These are phyloP conservation scores for Adineta ricciae DNA, from an alignment of 2,888 invertebrate species.

Conservation along the genomic window DNA sequence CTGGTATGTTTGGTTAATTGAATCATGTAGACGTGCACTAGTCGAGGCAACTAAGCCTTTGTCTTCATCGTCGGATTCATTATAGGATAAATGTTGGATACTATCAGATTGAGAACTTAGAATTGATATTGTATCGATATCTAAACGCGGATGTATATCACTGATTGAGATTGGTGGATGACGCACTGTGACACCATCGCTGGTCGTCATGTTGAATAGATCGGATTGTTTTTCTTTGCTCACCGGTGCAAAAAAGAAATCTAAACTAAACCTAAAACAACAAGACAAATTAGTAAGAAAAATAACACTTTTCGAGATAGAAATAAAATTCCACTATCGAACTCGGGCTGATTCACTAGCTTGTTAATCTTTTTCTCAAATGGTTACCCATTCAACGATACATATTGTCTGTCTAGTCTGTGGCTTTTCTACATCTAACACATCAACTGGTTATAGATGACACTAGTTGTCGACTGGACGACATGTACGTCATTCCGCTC, in stretches of 20 bases:
- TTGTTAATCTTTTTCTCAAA: not conserved
- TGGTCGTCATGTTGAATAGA: not conserved
- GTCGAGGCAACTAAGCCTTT: not conserved
- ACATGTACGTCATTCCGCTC: too few species aligned
- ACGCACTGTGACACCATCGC: not conserved
- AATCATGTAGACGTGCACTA: not conserved
- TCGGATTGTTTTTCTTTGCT: not conserved
- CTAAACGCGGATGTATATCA: not conserved
- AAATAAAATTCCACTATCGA: too few species aligned
- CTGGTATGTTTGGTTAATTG: not conserved
- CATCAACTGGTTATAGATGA: not conserved
- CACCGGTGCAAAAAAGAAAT: not conserved
- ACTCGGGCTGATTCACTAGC: not conserved
- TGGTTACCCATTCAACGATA: not conserved
- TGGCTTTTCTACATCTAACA: too few species aligned
- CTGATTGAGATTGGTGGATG: not conserved
- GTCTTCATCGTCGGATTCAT: not conserved
- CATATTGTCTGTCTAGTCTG: not conserved
- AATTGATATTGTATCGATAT: not conserved
- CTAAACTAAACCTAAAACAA: not conserved
- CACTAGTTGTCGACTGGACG: not conserved
- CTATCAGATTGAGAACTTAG: slow-evolving; percentile 20
- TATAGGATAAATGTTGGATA: slow-evolving; percentile 14
- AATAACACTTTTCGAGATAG: too few species aligned
- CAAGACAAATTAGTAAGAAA: not conserved